These are phyloP conservation scores for Euplexia lucipara DNA, from an alignment of 2,888 invertebrate genomes.

Conservation along the genomic window DNA sequence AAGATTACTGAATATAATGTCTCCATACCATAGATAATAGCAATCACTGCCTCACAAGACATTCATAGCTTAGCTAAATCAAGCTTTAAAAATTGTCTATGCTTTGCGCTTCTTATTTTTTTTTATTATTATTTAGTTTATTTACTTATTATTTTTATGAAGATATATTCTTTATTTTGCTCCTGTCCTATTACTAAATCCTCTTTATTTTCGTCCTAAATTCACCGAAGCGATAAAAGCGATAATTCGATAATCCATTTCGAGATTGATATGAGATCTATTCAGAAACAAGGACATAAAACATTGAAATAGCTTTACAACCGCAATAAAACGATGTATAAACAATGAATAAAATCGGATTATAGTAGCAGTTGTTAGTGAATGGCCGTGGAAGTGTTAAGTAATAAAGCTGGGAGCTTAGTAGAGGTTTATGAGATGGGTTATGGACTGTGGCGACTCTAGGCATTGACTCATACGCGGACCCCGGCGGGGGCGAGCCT, in stretches of 20 bases:
- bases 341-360: slow-evolving; percentile 45
- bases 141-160: slow-evolving; percentile 77
- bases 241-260: slow-evolving; percentile 63
- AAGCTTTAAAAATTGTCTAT: slow-evolving; percentile 86
- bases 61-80: slow-evolving; percentile 89
- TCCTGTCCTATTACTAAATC: slow-evolving; percentile 81
- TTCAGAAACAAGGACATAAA: slow-evolving; percentile 64
- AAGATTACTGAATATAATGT: slow-evolving; percentile 66
- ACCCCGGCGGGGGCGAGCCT: slow-evolving; percentile 87
- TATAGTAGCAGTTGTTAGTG: slow-evolving; percentile 40
- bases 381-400: slow-evolving; percentile 43
- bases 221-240: slow-evolving; percentile 71
- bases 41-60: slow-evolving; percentile 91
- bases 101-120: slow-evolving; percentile 87
- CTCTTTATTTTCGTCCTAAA: slow-evolving; percentile 72
- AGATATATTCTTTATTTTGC: slow-evolving; percentile 75
- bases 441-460: slow-evolving; percentile 68
- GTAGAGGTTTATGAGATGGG: slow-evolving; percentile 59
- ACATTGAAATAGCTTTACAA: slow-evolving; percentile 70
- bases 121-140: slow-evolving; percentile 79
- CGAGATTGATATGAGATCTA: slow-evolving; percentile 50
- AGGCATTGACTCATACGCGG: slow-evolving; percentile 88
- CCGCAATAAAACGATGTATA: slow-evolving; percentile 53
- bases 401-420: slow-evolving; percentile 33
- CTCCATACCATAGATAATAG: slow-evolving; percentile 82